Conservation (phyloP, 2,888 invertebrate genomes). For the Troides oblongomaculatus region DNA sequence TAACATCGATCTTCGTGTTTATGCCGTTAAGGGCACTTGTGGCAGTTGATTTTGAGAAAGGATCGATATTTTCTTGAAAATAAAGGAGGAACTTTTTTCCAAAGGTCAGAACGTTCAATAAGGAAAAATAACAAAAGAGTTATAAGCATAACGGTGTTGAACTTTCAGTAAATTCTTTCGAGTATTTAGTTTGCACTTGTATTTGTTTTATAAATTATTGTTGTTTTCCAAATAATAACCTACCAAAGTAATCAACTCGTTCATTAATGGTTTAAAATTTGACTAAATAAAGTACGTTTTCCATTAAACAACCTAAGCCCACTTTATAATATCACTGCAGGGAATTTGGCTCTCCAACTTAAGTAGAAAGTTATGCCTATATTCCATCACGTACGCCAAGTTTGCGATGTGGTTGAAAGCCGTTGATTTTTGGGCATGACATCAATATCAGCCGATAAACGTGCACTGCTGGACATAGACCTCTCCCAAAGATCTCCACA, state of each 20-base stretch:
- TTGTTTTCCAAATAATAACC: background rate
- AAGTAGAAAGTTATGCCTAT: no score
- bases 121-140: background rate
- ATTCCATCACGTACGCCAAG: no score
- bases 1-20: background rate
- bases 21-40: background rate
- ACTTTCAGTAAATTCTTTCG: background rate
- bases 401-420: no score
- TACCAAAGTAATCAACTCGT: background rate
- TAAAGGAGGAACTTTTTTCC: background rate
- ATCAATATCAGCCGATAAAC: no score
- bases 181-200: background rate
- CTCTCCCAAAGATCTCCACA: no score
- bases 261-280: background rate
- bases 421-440: no score
- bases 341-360: no score
- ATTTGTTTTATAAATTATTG: background rate
- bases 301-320: no score
- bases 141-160: background rate
- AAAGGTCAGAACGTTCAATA: background rate
- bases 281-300: no score
- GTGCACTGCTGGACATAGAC: no score
- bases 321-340: no score
- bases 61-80: background rate
- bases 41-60: constrained; percentile 3